Evolutionary conservation across 2,888 invertebrate species (phyloP), one percentile per base, ranked within the genome.

Genomic region (Camptogramma bilineatum): DNA sequence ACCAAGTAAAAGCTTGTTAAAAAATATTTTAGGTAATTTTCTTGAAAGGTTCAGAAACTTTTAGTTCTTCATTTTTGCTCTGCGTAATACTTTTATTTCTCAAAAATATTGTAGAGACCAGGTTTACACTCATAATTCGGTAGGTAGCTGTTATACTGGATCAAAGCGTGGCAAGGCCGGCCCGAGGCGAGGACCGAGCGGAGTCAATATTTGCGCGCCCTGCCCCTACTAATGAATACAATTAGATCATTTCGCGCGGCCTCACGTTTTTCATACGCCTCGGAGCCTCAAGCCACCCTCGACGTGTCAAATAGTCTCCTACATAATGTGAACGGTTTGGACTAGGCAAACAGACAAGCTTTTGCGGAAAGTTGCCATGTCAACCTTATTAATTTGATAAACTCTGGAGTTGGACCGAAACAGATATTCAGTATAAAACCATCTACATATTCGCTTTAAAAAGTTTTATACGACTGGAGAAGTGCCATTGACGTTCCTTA

Each of bases 201-300:
- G 81, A 79, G 92, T 91, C 90, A 93, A 93, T 91, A 91, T 93
- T 93, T 92, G 92, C 88, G 66, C 83, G 83, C 83, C 87, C 87
- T 84, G 86, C 83, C 88, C 91, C 83, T 84, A 87, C 92, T 93
- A 92, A 93, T 93, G 92, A 93, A 93, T 91, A 91, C 91, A 92
- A 93, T 93, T 92, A 92, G 92, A 93, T 93, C 92, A 92, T 93
- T 93, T 92, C 91, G 83, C 91, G 89, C 88, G 91, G 88, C 92
- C 92, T 89, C 89, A 87, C 90, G 87, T 88, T 89, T 90, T 89
- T 90, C 90, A 87, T 90, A 88, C 90, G 88, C 87, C 84, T 82
- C 83, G 81, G 73, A 81, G 82, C 80, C 82, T 44, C 47, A 4
- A 60, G 80, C 84, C 85, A 56, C 55, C 56, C 60, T 82, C 84